Evolutionary conservation across 2,888 invertebrate genomes (phyloP).

Genomic region (Agrilus cyanescens): DNA sequence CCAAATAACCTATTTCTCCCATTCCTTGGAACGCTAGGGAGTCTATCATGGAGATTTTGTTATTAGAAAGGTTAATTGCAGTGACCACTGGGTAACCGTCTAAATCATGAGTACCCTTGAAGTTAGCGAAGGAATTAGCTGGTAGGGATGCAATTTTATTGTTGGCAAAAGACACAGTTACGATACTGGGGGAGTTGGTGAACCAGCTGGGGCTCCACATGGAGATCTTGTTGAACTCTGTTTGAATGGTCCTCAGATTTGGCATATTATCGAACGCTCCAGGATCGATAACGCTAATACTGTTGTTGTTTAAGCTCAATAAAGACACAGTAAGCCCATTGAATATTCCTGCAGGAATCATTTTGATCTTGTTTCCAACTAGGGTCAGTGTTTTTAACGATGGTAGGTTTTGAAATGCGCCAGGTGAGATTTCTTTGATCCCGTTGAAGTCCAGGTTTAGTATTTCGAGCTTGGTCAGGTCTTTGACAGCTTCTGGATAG

Average conservation of each 20-base stretch:
- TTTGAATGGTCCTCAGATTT: conserved; percentile 22
- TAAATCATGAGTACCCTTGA: conserved; percentile 16
- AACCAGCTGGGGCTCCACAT: conserved; percentile 30
- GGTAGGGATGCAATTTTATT: conserved; percentile 24
- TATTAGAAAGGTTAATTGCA: conserved; percentile 20
- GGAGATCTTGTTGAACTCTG: conserved; percentile 26
- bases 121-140: conserved; percentile 25
- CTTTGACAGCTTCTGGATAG: conserved; percentile 14
- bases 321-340: conserved; percentile 5
- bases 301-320: conserved; percentile 17
- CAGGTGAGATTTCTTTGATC: conserved; percentile 11
- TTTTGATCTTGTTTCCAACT: conserved; percentile 4
- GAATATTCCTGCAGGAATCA: conserved; percentile 10
- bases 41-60: conserved; percentile 18
- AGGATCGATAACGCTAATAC: conserved; percentile 15
- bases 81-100: conserved; percentile 17
- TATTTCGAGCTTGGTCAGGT: conserved; percentile 13
- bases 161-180: conserved; percentile 23
- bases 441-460: conserved; percentile 7
- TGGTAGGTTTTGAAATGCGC: conserved; percentile 11
- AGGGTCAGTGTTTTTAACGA: conserved; percentile 5
- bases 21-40: conserved; percentile 18
- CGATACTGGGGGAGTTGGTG: conserved; percentile 23
- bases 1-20: conserved; percentile 18
- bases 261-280: conserved; percentile 23